Conservation (phyloP, 2,888 invertebrate genomes). For the Drosophila siamana region DNA sequence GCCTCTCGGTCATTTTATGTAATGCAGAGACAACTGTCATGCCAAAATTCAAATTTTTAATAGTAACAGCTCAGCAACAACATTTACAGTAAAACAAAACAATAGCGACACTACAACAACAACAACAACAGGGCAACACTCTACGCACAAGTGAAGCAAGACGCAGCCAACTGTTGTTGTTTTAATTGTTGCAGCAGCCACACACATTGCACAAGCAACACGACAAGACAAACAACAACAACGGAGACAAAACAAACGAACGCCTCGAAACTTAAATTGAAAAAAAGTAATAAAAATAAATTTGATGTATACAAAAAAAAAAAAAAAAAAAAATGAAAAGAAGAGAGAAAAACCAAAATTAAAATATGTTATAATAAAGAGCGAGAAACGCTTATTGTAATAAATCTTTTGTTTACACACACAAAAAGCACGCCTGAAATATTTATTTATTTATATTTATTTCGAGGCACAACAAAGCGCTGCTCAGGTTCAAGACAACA, state of each 20-base stretch:
- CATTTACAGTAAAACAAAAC: constrained; percentile 32
- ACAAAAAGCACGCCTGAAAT: constrained; percentile 52
- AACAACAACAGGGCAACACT: constrained; percentile 33
- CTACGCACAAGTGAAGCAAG: constrained; percentile 71
- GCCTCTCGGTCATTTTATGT: constrained; percentile 49
- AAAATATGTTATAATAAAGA: constrained; percentile 58
- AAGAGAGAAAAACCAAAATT: constrained; percentile 24
- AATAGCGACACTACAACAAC: constrained; percentile 25
- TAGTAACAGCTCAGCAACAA: constrained; percentile 30
- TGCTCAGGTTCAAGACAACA: constrained; percentile 71
- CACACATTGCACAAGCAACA: constrained; percentile 67
- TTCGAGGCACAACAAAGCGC: constrained; percentile 24
- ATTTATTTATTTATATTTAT: constrained; percentile 67
- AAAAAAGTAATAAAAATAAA: constrained; percentile 78
- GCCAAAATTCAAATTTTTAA: constrained; percentile 60
- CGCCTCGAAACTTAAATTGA: constrained; percentile 61
- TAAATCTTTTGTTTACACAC: constrained; percentile 75
- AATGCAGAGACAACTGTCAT: constrained; percentile 70
- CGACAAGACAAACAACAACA: constrained; percentile 29
- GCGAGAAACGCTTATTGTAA: constrained; percentile 72
- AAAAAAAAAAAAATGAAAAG: constrained; percentile 32
- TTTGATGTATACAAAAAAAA: constrained; percentile 49
- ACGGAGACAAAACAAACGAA: constrained; percentile 62
- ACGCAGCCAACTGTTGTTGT: constrained; percentile 49
- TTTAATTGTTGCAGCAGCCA: constrained; percentile 62